Evolutionary conservation across 2,888 invertebrate species (phyloP).

Genomic region (Entomobrya multifasciata): DNA sequence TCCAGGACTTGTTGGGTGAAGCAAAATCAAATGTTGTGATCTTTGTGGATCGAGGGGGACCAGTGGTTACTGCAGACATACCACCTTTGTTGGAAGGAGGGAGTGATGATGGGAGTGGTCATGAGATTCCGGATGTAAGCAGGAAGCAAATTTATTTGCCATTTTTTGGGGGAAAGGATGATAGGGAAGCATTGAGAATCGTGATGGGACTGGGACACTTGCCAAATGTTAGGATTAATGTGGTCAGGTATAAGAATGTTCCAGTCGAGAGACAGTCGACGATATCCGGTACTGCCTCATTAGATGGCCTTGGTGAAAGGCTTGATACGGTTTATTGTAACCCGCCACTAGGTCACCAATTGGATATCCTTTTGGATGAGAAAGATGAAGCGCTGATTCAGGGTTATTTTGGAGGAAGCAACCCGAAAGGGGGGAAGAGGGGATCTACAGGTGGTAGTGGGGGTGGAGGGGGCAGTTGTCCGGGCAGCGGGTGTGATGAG

Average conservation of each 20-base stretch:
- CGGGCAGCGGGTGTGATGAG: not conserved
- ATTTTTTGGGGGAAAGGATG: conserved; percentile 74
- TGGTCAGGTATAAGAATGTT: conserved; percentile 38
- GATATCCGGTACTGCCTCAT: not conserved
- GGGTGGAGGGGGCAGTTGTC: too few relatives aligned
- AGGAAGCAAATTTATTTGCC: conserved; percentile 68
- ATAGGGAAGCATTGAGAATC: conserved; percentile 68
- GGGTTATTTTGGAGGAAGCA: conserved; percentile 20
- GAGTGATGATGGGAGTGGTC: not conserved
- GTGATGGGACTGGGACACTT: conserved; percentile 44
- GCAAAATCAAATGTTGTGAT: conserved; percentile 43
- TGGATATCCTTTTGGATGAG: conserved; percentile 25
- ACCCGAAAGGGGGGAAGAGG: not conserved
- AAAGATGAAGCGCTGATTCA: conserved; percentile 43
- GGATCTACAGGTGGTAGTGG: not conserved
- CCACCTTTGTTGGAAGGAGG: too few relatives aligned
- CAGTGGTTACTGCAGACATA: conserved; percentile 9
- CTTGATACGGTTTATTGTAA: conserved; percentile 39
- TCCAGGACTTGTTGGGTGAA: conserved; percentile 57
- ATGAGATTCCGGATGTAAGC: not conserved
- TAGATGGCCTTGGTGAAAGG: not conserved
- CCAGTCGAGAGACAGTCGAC: not conserved
- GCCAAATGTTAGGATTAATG: conserved; percentile 36
- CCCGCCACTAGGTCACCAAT: not conserved
- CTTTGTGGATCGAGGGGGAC: conserved; percentile 69